Conservation (phyloP, 2,797 vertebrate genomes). For the Halcyon badia region DNA sequence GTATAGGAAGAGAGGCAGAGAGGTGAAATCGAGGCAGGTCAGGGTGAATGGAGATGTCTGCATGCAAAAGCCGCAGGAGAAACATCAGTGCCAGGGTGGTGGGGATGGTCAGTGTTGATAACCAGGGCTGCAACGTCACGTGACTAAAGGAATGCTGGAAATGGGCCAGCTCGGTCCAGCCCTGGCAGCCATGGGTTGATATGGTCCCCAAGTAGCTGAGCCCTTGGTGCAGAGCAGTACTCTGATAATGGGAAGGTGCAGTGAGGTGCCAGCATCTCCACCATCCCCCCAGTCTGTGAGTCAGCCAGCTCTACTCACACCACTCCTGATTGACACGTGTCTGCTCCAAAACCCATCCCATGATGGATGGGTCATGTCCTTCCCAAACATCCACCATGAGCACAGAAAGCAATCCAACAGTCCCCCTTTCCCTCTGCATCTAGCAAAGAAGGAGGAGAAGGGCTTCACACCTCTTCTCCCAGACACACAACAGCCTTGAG, state of each 20-base stretch:
- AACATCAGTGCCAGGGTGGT: neutral
- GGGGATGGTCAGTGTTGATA: slow-evolving; percentile 4
- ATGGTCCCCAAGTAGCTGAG: accelerated
- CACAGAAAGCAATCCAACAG: neutral
- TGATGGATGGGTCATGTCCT: neutral
- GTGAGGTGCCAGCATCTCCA: neutral
- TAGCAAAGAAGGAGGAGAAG: neutral
- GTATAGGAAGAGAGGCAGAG: neutral
- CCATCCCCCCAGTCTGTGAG: accelerated
- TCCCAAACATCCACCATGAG: neutral
- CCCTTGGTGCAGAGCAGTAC: accelerated
- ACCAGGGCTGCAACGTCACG: neutral
- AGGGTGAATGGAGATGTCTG: neutral
- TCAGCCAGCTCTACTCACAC: neutral
- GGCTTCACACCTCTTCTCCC: neutral
- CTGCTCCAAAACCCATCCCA: neutral
- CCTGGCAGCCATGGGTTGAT: neutral
- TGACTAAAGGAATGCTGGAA: neutral
- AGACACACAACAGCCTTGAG: neutral
- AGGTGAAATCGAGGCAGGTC: neutral
- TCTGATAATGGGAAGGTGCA: neutral
- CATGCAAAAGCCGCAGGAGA: neutral
- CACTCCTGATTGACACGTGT: accelerated
- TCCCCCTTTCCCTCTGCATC: neutral
- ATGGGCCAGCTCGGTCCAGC: neutral